Conservation (phyloP, 2,113 vertebrate genomes). For the Meleagris gallopavo region DNA sequence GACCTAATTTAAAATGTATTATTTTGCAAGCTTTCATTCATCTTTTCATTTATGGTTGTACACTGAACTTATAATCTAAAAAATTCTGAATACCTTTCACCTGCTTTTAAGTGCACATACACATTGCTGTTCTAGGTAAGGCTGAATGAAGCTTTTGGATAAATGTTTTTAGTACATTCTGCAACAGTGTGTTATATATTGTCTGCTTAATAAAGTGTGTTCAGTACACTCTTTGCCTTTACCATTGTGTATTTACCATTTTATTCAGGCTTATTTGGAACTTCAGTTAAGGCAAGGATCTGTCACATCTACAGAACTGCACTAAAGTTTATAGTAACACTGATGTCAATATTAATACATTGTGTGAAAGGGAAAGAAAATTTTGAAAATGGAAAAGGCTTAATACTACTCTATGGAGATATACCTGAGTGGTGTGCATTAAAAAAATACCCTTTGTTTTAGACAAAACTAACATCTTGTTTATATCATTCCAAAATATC, state of each 20-base stretch:
- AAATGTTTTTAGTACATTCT: not conserved
- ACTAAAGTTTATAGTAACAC: not conserved
- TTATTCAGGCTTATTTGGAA: not conserved
- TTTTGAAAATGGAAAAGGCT: not conserved
- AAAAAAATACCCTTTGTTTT: not conserved
- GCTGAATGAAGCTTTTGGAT: not conserved
- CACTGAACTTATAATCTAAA: not conserved
- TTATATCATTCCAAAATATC: constrained; percentile 12
- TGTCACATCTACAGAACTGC: not conserved
- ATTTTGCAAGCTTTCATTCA: accelerated
- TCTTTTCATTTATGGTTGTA: not conserved
- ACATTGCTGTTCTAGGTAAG: not conserved
- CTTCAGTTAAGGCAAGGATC: not conserved
- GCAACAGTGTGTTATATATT: too few species aligned
- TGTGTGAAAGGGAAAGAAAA: not conserved
- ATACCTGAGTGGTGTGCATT: not conserved
- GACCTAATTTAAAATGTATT: not conserved
- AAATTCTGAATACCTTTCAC: not conserved
- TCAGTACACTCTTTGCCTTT: not conserved
- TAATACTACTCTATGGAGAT: not conserved
- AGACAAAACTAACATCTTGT: not conserved
- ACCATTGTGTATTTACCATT: not conserved
- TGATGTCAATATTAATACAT: not conserved
- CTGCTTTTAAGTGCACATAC: not conserved
- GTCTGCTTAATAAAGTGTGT: not conserved